Evolutionary conservation across 2,113 vertebrate genomes (phyloP).

Genomic region (Myotis lucifugus): DNA sequence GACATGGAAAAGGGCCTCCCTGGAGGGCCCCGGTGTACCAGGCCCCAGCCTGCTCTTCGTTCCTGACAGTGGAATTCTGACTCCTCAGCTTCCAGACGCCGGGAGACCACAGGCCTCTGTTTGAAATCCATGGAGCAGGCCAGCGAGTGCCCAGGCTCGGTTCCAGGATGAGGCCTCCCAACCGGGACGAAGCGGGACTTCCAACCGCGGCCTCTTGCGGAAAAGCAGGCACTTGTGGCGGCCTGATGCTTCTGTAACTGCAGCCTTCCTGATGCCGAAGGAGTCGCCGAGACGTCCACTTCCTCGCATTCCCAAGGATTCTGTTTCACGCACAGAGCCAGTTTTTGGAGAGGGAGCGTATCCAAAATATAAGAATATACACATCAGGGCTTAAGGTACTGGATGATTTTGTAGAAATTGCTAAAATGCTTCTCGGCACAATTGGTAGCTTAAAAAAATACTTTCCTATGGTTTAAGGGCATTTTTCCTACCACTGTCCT

Average conservation of each 20-base stretch:
- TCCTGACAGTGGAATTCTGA: constrained; percentile 74
- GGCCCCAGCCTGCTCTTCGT: constrained; percentile 68
- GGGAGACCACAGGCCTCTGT: constrained; percentile 66
- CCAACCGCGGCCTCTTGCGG: constrained; percentile 73
- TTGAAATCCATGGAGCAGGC: constrained; percentile 57
- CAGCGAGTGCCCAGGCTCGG: constrained; percentile 69
- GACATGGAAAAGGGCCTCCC: constrained; percentile 46
- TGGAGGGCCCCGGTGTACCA: constrained; percentile 53
- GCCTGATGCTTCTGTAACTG: constrained; percentile 81
- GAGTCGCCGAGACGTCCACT: constrained; percentile 61
- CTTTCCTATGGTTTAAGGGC: constrained; percentile 77
- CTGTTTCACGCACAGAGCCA: constrained; percentile 72
- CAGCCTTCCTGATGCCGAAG: constrained; percentile 61
- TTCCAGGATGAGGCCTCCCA: constrained; percentile 66
- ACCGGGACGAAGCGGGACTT: constrained; percentile 70
- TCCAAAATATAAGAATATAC: constrained; percentile 69
- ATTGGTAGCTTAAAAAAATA: constrained; percentile 82
- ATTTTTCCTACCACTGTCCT: constrained; percentile 68
- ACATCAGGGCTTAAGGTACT: constrained; percentile 72
- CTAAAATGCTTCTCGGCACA: constrained; percentile 80
- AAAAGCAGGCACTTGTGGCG: constrained; percentile 85
- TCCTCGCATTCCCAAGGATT: constrained; percentile 74
- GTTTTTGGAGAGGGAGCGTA: not conserved
- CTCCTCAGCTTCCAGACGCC: constrained; percentile 70
- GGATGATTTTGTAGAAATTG: constrained; percentile 70